Evolutionary conservation across 2,113 vertebrate genomes (phyloP), one percentile per base, ranked within the genome.

Genomic region (Willisornis vidua): DNA sequence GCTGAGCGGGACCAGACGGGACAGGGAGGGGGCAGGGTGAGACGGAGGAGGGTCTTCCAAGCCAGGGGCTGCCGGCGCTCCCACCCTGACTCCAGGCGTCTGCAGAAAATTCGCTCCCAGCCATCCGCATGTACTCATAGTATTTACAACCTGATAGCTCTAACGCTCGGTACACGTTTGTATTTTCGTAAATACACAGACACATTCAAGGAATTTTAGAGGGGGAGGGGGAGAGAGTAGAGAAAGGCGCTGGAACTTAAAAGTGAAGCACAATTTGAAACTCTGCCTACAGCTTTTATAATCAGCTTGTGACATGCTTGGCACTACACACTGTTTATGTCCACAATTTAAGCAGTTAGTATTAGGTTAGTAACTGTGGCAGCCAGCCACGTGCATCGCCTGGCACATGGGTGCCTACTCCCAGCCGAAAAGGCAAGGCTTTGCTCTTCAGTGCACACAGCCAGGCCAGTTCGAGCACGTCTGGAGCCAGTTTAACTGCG

Each of bases 271-370:
- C 45, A 61, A 71, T 95, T 95, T 83, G 93, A 95, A 88, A 90
- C 87, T 78, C 58, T 86, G 76, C 79, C 90, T 58, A 37, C 48
- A 25, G 66, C 52, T 92, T 96, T 96, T 92, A 77, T 94, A 87
- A 96, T 85, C 92, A 84, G 75, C 85, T 96, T 92, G 85, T 92
- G 95, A 96, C 82, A 74, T 28, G 85, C 72, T 94, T 96, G 93
- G 96, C 91, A 91, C 89, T 23, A 4, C 52, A 46, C 51, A 31
- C 75, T 93, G 92, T 94, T 97, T 94, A 89, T 86, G 93, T 90
- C 92, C 72, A 19, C 85, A 86, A 93, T 96, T 96, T 93, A 86
- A 76, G 65, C 55, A 90, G 93, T 84, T 91, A 94, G 88, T 95
- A 57, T 59, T 62, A 80, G 85, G 82, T 83, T 90, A 83, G 91